Evolutionary conservation across 2,888 invertebrate species (phyloP).

Genomic region (Xestobium rufovillosum): DNA sequence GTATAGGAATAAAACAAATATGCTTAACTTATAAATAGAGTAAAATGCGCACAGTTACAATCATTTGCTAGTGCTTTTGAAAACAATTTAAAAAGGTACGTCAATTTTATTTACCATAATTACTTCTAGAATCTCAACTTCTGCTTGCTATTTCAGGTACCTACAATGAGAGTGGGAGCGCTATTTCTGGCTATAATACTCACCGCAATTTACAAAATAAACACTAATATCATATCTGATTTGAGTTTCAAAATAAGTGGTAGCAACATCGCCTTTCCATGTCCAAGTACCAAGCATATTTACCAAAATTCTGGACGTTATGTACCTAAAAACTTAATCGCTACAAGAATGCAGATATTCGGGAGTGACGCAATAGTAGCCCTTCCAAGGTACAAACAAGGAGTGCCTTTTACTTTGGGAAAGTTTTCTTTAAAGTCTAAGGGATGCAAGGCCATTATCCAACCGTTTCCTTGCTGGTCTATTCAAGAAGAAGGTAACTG

Average conservation of each 20-base stretch:
- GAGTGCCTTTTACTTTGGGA: slow-evolving; percentile 55
- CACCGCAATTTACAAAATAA: slow-evolving; percentile 18
- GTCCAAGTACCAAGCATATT: slow-evolving; percentile 49
- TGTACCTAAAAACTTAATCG: slow-evolving; percentile 52
- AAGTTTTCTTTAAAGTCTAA: slow-evolving; percentile 47
- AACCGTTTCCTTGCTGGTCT: slow-evolving; percentile 61
- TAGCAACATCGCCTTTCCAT: slow-evolving; percentile 29
- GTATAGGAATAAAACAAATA: too few relatives aligned
- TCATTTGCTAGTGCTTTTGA: too few relatives aligned
- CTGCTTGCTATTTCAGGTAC: too few relatives aligned
- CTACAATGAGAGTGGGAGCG: too few relatives aligned
- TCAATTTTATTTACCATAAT: too few relatives aligned
- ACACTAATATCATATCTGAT: slow-evolving; percentile 31
- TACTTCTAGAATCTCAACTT: too few relatives aligned
- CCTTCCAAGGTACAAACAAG: slow-evolving; percentile 53
- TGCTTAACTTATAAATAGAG: too few relatives aligned
- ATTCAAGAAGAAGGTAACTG: slow-evolving; percentile 65
- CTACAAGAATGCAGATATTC: slow-evolving; percentile 53
- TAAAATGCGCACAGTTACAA: too few relatives aligned
- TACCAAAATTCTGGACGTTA: slow-evolving; percentile 52
- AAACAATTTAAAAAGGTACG: not conserved
- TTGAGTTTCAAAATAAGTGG: slow-evolving; percentile 38
- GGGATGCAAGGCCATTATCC: slow-evolving; percentile 46
- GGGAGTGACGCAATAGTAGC: slow-evolving; percentile 52
- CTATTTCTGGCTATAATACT: too few relatives aligned